These are phyloP conservation scores for Trichacis sp. DNA, from an alignment of 2,888 invertebrate genomes.

Conservation along the genomic window DNA sequence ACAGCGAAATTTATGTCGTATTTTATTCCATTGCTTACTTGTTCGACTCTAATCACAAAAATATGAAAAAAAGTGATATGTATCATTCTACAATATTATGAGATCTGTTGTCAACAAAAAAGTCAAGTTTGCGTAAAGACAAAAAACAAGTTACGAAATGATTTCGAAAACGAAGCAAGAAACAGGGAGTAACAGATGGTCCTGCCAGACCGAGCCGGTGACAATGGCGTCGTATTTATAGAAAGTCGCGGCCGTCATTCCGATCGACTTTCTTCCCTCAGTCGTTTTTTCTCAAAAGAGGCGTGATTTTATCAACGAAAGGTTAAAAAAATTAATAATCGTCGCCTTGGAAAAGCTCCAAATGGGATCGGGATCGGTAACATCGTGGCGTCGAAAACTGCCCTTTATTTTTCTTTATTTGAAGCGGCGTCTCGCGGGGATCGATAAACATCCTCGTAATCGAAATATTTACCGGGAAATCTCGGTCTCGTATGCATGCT, in stretches of 20 bases:
- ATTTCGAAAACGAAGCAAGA: not conserved
- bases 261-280: slow-evolving; percentile 21
- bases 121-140: too few species aligned
- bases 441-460: slow-evolving; percentile 43
- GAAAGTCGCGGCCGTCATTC: slow-evolving; percentile 8
- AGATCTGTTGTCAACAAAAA: too few species aligned
- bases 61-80: too few species aligned
- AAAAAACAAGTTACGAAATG: not conserved
- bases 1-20: too few species aligned
- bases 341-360: slow-evolving; percentile 37
- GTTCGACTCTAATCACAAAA: too few species aligned
- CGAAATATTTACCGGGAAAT: slow-evolving; percentile 40
- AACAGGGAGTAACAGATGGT: slow-evolving; percentile 9
- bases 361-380: slow-evolving; percentile 41
- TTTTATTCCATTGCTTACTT: too few species aligned
- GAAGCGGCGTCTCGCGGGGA: slow-evolving; percentile 22
- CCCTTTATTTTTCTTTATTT: slow-evolving; percentile 28
- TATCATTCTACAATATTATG: too few species aligned
- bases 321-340: slow-evolving; percentile 27
- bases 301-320: slow-evolving; percentile 27
- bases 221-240: slow-evolving; percentile 18
- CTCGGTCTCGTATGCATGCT: slow-evolving; percentile 34
- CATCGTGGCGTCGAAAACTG: slow-evolving; percentile 32
- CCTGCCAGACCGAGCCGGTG: not conserved
- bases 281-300: slow-evolving; percentile 5